phyloP scores from a whole-genome alignment of 2,797 vertebrate genomes.

The Aselliscus stoliczkanus region DNA sequence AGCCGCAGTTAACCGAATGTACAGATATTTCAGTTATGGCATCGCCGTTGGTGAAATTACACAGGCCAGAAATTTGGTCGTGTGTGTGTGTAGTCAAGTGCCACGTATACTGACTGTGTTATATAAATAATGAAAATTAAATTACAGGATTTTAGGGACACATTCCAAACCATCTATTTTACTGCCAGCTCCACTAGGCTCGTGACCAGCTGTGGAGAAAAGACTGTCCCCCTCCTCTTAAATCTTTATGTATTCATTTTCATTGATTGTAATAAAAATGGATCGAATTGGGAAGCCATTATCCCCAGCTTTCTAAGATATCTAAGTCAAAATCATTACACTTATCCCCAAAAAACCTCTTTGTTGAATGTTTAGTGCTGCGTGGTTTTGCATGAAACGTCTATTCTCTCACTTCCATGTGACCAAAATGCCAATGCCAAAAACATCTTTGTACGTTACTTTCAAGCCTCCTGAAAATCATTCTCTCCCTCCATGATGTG shows the following conservation, averaged over 20 bases:
- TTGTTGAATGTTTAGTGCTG: not conserved
- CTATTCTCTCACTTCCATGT: not conserved
- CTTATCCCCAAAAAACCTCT: not conserved
- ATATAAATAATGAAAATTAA: conserved; percentile 79
- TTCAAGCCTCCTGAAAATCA: not conserved
- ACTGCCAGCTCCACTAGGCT: conserved; percentile 72
- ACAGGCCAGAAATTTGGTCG: conserved; percentile 67
- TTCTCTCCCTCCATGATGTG: not conserved
- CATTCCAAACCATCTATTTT: conserved; percentile 72
- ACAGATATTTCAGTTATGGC: conserved; percentile 4
- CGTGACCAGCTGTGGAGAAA: conserved; percentile 73
- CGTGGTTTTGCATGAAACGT: not conserved
- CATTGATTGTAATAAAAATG: conserved; percentile 53
- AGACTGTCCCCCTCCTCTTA: conserved; percentile 66
- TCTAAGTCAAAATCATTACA: not conserved
- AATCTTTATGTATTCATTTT: conserved; percentile 70
- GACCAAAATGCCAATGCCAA: not conserved
- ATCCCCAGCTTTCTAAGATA: conserved; percentile 22
- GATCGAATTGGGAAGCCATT: not conserved
- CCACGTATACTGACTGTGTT: conserved; percentile 63
- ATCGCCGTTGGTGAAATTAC: conserved; percentile 39
- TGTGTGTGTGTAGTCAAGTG: conserved; percentile 38
- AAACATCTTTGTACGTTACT: not conserved
- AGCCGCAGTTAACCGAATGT: not conserved
- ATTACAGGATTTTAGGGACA: conserved; percentile 75